Evolutionary conservation across 1,140 invertebrate genomes (phyloP), one percentile per base, ranked within the genome.

Genomic region (Paracyclopina nana): DNA sequence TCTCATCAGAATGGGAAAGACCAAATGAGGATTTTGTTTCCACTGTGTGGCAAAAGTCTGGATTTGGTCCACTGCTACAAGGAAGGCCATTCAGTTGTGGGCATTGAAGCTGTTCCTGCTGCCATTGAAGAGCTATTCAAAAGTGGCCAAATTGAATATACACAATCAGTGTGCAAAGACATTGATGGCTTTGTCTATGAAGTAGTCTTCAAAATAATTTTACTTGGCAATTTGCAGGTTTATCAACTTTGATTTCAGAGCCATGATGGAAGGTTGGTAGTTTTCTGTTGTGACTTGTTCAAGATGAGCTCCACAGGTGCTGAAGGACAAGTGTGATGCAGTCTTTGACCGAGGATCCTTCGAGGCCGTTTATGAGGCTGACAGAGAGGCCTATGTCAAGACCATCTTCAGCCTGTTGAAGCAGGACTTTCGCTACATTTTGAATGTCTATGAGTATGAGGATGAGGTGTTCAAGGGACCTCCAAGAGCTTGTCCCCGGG

Each of bases 391-490:
- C 24, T 48, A 48, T 29, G 5, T 48, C 24, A n/a, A 29, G 2
- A 14, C 29, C n/a, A 48, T 48, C 24, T 4, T 16, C 8, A 26
- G 16, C 9, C 11, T 48, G 9, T 6, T 48, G 4, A 27, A 9
- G 5, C 2, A 11, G 9, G 28, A 48, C 9, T 48, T 48, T 48
- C 3, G 46, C n/a, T 27, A 27, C 46, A 28, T 48, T 8, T 29
- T 48, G 46, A 48, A 48, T 28, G 27, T 9, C 27, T 48, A 48
- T n/a, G 46, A 48, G 22, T 48, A 48, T 29, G 46, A 48, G 5
- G 28, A 48, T 27, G 29, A 22, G 4, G 27, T 48, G 4, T 48
- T 48, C 26, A 22, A 48, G n/a, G 46, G 46, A 4, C 46, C 46
- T 48, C 46, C 46, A 22, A 25, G 46, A 8, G n/a, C n/a, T n/a